Percentiles rank a stretch among this genome's conserved stretches.
Conservation (phyloP, 2,113 vertebrate genomes). For the Fukomys damarensis region DNA sequence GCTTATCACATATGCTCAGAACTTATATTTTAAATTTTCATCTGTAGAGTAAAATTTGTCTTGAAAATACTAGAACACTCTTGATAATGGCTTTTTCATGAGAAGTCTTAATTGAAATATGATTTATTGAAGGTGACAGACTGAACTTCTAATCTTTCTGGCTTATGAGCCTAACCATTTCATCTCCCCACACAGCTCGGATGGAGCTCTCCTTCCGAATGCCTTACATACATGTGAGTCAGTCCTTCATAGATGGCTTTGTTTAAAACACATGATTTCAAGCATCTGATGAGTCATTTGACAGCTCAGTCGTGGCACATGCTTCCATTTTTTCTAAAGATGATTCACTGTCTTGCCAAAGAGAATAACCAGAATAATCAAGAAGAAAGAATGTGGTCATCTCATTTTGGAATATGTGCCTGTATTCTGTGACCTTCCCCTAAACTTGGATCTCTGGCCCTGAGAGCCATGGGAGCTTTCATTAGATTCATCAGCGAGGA, state of each 20-base stretch:
- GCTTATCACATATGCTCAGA: constrained; percentile 68
- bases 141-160: constrained; percentile 80
- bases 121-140: constrained; percentile 74
- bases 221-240: constrained; percentile 62
- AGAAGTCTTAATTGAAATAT: constrained; percentile 80
- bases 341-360: neutral
- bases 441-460: neutral
- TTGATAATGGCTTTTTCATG: constrained; percentile 77
- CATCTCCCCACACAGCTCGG: constrained; percentile 80
- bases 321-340: neutral
- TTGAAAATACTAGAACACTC: constrained; percentile 66
- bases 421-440: neutral
- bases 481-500: neutral
- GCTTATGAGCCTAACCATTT: constrained; percentile 74
- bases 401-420: neutral
- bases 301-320: neutral
- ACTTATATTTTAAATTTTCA: constrained; percentile 59
- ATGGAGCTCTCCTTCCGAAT: constrained; percentile 70
- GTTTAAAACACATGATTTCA: constrained; percentile 78
- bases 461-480: neutral
- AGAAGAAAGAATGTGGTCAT: neutral
- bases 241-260: constrained; percentile 75
- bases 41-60: constrained; percentile 68
- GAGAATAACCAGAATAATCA: neutral
- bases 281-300: constrained; percentile 62